Percentiles rank a stretch among this genome's conserved stretches.
These are phyloP conservation scores for Cyprinodon variegatus DNA, from an alignment of 2,113 vertebrate genomes.

Conservation along the genomic window DNA sequence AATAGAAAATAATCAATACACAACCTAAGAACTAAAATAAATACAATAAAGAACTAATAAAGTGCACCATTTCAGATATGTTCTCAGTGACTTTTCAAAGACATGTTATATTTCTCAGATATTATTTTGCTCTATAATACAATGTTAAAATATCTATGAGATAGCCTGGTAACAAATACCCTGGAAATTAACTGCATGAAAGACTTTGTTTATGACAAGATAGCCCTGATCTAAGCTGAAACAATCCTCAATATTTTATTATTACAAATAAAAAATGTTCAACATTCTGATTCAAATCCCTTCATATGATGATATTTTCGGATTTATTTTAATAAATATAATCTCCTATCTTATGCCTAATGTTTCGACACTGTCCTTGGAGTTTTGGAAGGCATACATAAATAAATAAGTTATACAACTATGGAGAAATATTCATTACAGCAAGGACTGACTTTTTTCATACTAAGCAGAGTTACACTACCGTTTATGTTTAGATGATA, in stretches of 20 bases:
- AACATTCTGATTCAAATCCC: not conserved
- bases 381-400: not conserved
- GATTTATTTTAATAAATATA: not conserved
- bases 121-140: too few relatives aligned
- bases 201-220: not conserved
- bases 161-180: not conserved
- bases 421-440: slow-evolving; percentile 53
- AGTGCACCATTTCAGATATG: too few relatives aligned
- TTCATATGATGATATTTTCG: not conserved
- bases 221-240: not conserved
- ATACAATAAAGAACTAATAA: too few relatives aligned
- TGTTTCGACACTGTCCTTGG: not conserved
- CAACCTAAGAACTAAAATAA: too few relatives aligned
- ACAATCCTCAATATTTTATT: not conserved
- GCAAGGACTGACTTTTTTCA: slow-evolving; percentile 80
- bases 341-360: not conserved
- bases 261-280: not conserved
- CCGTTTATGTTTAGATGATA: slow-evolving; percentile 99
- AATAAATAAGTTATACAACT: slow-evolving; percentile 6
- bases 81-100: too few relatives aligned
- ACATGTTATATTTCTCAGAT: too few relatives aligned
- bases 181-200: not conserved
- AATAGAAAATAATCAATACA: too few relatives aligned
- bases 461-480: slow-evolving; percentile 89
- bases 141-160: too few relatives aligned